Base-by-base conservation (phyloP, 2,888 invertebrate genomes). In the Spialia ferax region DNA sequence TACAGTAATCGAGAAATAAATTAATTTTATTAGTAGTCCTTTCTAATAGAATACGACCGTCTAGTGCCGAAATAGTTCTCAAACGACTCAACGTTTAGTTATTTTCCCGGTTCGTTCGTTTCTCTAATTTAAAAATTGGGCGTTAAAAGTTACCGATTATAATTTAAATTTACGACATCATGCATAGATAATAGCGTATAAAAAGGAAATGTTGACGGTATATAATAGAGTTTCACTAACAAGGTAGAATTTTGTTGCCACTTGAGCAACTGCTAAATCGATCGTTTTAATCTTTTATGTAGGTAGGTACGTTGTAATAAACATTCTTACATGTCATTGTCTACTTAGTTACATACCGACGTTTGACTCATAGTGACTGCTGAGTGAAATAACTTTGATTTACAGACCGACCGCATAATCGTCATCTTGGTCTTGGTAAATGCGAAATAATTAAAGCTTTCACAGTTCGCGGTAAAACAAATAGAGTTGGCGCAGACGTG, bases 1-100 rank as follows among this genome's bases (percentile, higher is more conserved):
- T 87, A 85, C 86, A 89, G 88, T 90, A 92, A 93, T 93, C 90
- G 89, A 88, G 89, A 88, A 90, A 93, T 91, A 92, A 91, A 93
- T 93, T 93, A 91, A 93, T 91, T 91, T 88, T 89, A 91, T 93
- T 91, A 89, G 87, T 87, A 86, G 88, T 88, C 87, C 84, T 88
- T 86, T 86, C 85, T 92, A 91, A 90, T 91, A 90, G 91, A 92
- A 91, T 88, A 86, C 80, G 79, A 79, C 72, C 77, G 74, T 75
- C 74, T 69, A 79, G 79, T 79, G 79, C 78, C 80, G 78, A 75
- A 78, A 79, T 75, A 77, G 79, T 80, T 83, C 75, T 81, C 78
- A 83, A 85, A 85, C 77, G 81, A 23, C 23, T 77, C 75, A 68
- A 70, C 77, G 75, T 75, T 79, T 75, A 75, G 76, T 78, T 76